Percentiles rank a stretch among this genome's conserved stretches.
These are phyloP conservation scores for Aphyosemion australe DNA, from an alignment of 2,113 vertebrate species.

Conservation along the genomic window DNA sequence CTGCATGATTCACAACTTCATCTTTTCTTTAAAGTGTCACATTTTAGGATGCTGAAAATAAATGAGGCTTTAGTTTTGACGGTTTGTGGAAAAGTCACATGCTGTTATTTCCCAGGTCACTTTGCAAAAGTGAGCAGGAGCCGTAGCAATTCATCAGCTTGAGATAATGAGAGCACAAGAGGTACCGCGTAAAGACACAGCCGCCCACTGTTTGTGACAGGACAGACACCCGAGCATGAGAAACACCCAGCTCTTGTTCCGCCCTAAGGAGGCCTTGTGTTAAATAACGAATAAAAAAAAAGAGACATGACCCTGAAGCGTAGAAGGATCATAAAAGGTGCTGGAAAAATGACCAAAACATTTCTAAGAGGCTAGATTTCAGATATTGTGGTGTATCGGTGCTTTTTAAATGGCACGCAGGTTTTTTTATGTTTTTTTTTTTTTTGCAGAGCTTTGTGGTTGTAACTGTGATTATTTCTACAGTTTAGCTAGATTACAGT, in stretches of 20 bases:
- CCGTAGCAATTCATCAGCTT: slow-evolving; percentile 74
- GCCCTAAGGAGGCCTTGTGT: slow-evolving; percentile 37
- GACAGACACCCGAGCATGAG: slow-evolving; percentile 55
- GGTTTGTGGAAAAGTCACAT: slow-evolving; percentile 56
- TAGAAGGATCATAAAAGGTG: slow-evolving; percentile 22
- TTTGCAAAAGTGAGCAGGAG: slow-evolving; percentile 66
- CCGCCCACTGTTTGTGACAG: slow-evolving; percentile 73
- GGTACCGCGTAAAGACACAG: slow-evolving; percentile 60
- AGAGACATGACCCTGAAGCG: slow-evolving; percentile 16
- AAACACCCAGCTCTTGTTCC: slow-evolving; percentile 40
- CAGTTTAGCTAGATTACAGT: slow-evolving; percentile 20
- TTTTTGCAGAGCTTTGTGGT: slow-evolving; percentile 25
- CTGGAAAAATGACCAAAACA: slow-evolving; percentile 11
- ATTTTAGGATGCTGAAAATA: slow-evolving; percentile 34
- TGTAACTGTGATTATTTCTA: slow-evolving; percentile 12
- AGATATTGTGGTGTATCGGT: slow-evolving; percentile 5
- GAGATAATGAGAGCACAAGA: slow-evolving; percentile 78
- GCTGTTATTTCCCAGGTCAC: slow-evolving; percentile 74
- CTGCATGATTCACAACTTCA: slow-evolving; percentile 60
- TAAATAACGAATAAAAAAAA: slow-evolving; percentile 42
- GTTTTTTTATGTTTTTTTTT: not conserved
- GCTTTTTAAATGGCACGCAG: slow-evolving; percentile 3
- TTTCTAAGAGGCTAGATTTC: slow-evolving; percentile 15
- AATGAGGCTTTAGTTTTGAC: slow-evolving; percentile 39
- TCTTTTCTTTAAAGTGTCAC: slow-evolving; percentile 27